Conservation (phyloP, 2,888 invertebrate genomes). For the Petrolisthes cinctipes region DNA sequence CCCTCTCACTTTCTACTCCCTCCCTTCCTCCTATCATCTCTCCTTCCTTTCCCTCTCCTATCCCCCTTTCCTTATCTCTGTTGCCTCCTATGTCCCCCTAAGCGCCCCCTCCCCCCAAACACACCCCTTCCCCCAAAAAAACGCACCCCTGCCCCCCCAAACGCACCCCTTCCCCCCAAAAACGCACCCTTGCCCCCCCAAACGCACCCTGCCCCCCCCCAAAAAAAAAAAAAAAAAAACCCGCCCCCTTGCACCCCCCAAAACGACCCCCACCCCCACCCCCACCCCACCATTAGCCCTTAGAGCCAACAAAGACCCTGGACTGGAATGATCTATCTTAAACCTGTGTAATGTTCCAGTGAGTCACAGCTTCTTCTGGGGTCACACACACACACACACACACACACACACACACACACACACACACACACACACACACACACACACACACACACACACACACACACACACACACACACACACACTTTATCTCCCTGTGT, state of each 20-base stretch:
- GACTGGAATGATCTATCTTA: no score
- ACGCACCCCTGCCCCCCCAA: neutral
- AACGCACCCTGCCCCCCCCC: neutral
- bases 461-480: neutral
- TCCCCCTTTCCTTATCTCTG: neutral
- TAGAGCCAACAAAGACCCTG: neutral
- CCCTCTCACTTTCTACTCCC: neutral
- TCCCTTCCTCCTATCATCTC: no score
- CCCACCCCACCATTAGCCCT: neutral
- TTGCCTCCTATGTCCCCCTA: neutral
- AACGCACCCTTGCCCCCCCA: neutral
- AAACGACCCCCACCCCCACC: neutral
- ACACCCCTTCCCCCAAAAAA: neutral
- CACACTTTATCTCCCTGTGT: neutral
- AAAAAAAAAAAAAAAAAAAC: no score
- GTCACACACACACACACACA: constrained; percentile 1
- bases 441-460: neutral
- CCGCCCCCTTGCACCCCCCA: neutral
- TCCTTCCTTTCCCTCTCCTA: neutral
- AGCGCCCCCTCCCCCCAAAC: neutral
- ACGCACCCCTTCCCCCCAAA: neutral
- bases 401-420: neutral
- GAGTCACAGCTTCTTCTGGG: no score
- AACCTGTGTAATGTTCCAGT: no score
- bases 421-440: neutral